Base-by-base conservation (phyloP, 2,888 invertebrate species). In the Drosophila leonis region DNA sequence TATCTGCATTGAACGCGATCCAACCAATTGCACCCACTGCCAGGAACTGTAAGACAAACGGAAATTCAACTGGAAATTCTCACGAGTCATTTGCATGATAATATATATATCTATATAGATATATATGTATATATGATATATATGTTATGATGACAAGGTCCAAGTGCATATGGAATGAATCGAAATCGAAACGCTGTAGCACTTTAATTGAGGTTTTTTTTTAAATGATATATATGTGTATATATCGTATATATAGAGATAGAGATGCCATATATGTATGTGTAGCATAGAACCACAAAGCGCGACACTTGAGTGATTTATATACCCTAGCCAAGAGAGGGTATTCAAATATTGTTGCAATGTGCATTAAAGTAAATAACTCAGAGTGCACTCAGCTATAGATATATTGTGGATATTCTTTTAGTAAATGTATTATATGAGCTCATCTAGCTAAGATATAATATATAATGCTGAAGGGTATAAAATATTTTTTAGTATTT, bases 1-100 rank as follows among this genome's bases (percentile, higher is more conserved):
- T 73, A 27, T 88, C 87, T 10, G 88, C 62, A 72, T 88, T 85
- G 31, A 72, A 66, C 18, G 90, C 82, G 10, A 90, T 82, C 83
- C 80, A 80, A 7, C 75, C 78, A 31, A 91, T 87, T 24, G 89
- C 80, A 9, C 82, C 89, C 39, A 84, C 69, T 9, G 85, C 82
- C 61, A 91, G 71, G 39, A 92, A 39, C 91, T 91, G 74, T 6
- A 88, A 87, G 27, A 52, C 13, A 31, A 31, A 49, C 57, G 60
- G 20, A 62, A 51, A 55, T 29, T 7, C 24, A 59, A 39, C 54
- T 52, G 66, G 51, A 66, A 73, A 56, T 48, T 55, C 42, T 5
- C 48, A 41, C 20, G 54, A 68, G 52, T 59, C 63, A 74, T 55
- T 71, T 49, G 46, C 31, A 63, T 54, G 54, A 74, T 56, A 72